These are phyloP conservation scores for Oscheius myriophilus DNA, from an alignment of 2,888 invertebrate genomes.

Conservation along the genomic window DNA sequence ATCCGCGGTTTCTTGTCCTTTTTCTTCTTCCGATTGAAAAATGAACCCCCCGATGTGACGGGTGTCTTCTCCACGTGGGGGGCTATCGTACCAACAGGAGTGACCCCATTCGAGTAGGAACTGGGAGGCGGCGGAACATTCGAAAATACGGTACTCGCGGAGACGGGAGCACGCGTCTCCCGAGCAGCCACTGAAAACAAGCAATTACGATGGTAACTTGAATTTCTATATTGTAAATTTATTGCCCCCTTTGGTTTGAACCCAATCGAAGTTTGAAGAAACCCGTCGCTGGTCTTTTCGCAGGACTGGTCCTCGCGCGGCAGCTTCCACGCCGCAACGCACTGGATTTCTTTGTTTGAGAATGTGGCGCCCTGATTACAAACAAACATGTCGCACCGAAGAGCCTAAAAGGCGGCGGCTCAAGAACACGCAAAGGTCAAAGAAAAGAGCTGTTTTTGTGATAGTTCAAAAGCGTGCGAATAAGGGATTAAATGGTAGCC, in stretches of 20 bases:
- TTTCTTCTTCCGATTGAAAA: conserved; percentile 33
- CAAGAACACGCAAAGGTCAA: too few relatives aligned
- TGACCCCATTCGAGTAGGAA: conserved; percentile 37
- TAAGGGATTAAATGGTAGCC: too few relatives aligned
- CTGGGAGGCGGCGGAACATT: conserved; percentile 43
- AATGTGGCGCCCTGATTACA: conserved; percentile 29
- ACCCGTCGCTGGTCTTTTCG: conserved; percentile 9
- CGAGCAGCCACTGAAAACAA: conserved; percentile 16
- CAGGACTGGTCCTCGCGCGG: conserved; percentile 21
- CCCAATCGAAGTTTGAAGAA: background rate
- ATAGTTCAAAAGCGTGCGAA: too few relatives aligned
- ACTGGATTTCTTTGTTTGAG: conserved; percentile 31
- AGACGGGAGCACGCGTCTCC: conserved; percentile 4
- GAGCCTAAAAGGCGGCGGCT: too few relatives aligned
- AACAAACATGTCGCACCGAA: conserved; percentile 23
- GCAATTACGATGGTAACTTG: background rate
- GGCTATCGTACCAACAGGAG: conserved; percentile 49
- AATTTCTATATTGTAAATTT: background rate
- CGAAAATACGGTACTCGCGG: background rate
- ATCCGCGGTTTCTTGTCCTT: conserved; percentile 56
- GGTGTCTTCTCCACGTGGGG: conserved; percentile 28
- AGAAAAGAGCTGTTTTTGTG: too few relatives aligned
- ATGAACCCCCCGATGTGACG: conserved; percentile 23
- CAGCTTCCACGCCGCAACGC: conserved; percentile 25
- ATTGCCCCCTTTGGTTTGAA: background rate